These are phyloP conservation scores for Bombyx mandarina DNA, from an alignment of 1,140 invertebrate species.

Conservation along the genomic window DNA sequence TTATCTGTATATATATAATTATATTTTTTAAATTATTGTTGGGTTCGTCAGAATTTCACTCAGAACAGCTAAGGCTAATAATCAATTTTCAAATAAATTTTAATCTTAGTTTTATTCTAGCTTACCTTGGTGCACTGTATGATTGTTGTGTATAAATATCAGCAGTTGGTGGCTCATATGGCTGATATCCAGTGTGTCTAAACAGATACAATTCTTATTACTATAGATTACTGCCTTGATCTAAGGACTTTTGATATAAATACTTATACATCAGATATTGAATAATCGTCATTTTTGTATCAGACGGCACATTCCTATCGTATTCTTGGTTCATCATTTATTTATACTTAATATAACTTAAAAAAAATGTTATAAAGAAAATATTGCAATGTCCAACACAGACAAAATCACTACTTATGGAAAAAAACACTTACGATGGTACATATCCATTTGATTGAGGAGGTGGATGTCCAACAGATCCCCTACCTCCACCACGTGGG, in stretches of 20 bases:
- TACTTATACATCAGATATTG: slow-evolving; percentile 12
- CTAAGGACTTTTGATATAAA: background rate
- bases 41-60: background rate
- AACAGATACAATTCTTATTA: slow-evolving; percentile 8
- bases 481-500: slow-evolving; percentile 35
- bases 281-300: slow-evolving; percentile 60
- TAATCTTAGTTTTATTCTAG: too few relatives aligned
- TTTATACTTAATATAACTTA: background rate
- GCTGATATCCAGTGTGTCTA: slow-evolving; percentile 58
- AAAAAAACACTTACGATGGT: slow-evolving; percentile 37
- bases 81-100: too few relatives aligned
- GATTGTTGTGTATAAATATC: slow-evolving; percentile 46
- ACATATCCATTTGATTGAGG: slow-evolving; percentile 51
- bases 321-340: slow-evolving; percentile 56
- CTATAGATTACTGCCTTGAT: background rate
- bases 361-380: background rate
- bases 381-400: background rate
- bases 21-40: background rate
- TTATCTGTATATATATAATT: background rate
- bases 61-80: background rate
- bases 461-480: slow-evolving; percentile 10
- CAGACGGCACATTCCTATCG: slow-evolving; percentile 70
- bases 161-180: slow-evolving; percentile 46
- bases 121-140: slow-evolving; percentile 45
- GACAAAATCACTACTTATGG: background rate